A percentile compares a stretch with the other conserved stretches of the same genome.
Evolutionary conservation across 2,888 invertebrate genomes (phyloP).

Genomic region (Zygogramma bicolorata): DNA sequence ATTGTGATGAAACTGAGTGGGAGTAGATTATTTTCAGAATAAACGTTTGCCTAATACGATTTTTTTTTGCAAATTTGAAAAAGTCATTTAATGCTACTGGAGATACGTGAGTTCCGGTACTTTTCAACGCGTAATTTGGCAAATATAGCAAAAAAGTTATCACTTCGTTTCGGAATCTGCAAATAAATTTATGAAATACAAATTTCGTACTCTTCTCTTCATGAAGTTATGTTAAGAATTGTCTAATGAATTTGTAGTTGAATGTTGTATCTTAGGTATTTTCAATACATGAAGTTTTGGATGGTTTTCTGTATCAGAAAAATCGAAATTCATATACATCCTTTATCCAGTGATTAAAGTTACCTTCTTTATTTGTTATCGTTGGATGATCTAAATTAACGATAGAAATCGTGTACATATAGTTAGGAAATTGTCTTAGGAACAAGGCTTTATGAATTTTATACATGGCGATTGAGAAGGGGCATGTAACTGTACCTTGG

Average conservation of each 20-base stretch:
- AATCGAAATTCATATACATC: background rate
- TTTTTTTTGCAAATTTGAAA: too few species aligned
- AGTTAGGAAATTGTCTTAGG: background rate
- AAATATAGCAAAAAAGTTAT: background rate
- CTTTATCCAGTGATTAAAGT: background rate
- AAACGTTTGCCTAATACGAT: too few species aligned
- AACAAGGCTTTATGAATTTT: background rate
- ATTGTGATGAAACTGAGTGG: too few species aligned
- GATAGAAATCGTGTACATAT: background rate
- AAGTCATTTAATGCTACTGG: too few species aligned
- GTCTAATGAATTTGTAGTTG: background rate
- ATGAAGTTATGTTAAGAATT: background rate
- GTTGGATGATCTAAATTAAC: background rate
- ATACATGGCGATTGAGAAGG: background rate
- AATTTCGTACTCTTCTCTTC: background rate
- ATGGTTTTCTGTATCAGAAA: constrained; percentile 26
- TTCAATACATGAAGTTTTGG: background rate
- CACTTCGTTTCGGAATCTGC: background rate
- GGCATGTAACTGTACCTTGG: background rate
- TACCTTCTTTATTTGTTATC: constrained; percentile 12
- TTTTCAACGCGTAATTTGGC: too few species aligned
- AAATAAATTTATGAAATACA: too few species aligned
- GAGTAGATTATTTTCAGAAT: too few species aligned
- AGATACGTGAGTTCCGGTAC: too few species aligned
- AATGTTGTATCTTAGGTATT: background rate